phyloP scores from a whole-genome alignment of 2,888 invertebrate genomes.

The Amiota minor region DNA sequence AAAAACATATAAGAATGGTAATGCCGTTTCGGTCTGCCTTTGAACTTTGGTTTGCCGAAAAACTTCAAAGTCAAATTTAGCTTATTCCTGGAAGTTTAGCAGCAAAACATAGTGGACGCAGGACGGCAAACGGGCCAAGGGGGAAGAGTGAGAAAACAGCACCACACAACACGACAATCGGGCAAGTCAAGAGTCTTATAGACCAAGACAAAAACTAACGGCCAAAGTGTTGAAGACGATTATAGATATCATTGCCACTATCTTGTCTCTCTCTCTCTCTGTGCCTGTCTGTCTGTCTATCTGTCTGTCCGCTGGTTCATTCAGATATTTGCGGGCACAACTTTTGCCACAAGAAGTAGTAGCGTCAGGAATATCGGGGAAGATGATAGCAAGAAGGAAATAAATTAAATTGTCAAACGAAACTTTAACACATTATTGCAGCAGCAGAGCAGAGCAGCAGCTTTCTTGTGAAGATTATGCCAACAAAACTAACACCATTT shows the following conservation, averaged over 20 bases:
- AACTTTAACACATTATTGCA: conserved; percentile 27
- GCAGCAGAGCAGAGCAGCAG: background rate
- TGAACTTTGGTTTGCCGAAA: conserved; percentile 12
- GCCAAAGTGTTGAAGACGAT: conserved; percentile 18
- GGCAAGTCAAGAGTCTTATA: background rate
- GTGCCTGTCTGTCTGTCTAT: background rate
- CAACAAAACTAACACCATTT: conserved; percentile 26
- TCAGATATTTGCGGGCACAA: too few species aligned
- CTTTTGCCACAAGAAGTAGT: too few species aligned
- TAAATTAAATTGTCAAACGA: conserved; percentile 27
- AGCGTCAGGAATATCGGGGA: too few species aligned
- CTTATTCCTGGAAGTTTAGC: too few species aligned
- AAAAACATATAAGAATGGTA: too few species aligned
- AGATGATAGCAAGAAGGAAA: conserved; percentile 6
- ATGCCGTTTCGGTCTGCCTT: background rate
- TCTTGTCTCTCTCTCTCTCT: background rate
- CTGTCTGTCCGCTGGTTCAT: background rate
- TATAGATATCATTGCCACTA: background rate
- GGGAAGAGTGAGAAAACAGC: too few species aligned
- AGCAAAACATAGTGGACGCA: too few species aligned
- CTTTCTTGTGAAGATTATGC: conserved; percentile 12
- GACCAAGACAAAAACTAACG: conserved; percentile 20
- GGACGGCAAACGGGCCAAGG: too few species aligned
- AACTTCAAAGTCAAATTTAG: conserved; percentile 7
- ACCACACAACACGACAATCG: too few species aligned